Percentiles rank a stretch among this genome's conserved stretches.
phyloP scores from a whole-genome alignment of 1,140 invertebrate species.

The Drosophila yakuba region DNA sequence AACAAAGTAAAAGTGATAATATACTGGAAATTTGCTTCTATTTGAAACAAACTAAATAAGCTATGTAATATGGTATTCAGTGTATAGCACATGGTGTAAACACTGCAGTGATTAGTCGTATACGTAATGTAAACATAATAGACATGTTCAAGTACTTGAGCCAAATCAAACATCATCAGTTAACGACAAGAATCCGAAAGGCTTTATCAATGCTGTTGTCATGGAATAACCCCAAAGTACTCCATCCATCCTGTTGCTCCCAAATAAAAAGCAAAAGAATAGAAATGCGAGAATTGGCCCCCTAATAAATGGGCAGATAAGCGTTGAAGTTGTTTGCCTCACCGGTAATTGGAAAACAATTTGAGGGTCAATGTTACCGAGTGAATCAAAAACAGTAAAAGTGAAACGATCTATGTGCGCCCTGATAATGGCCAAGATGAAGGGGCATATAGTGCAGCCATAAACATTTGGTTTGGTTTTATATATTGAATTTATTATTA shows the following conservation, averaged over 20 bases:
- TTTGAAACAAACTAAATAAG: no score
- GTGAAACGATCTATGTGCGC: neutral
- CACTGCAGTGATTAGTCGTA: constrained; percentile 18
- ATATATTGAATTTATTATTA: constrained; percentile 60
- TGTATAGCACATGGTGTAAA: neutral
- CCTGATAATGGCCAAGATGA: constrained; percentile 5
- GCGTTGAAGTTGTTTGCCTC: constrained; percentile 7
- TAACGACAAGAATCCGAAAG: neutral
- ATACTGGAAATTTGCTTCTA: no score
- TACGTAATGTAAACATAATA: constrained; percentile 13
- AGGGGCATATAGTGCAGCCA: neutral
- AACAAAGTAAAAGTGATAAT: neutral
- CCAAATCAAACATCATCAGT: constrained; percentile 9
- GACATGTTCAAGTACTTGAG: neutral
- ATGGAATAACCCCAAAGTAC: constrained; percentile 45
- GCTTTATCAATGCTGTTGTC: constrained; percentile 41
- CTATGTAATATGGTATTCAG: neutral
- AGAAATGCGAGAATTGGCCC: constrained; percentile 9
- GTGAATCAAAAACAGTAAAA: neutral
- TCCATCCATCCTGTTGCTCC: constrained; percentile 1
- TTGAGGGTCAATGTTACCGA: constrained; percentile 33
- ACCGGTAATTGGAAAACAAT: constrained; percentile 3
- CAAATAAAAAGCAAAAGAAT: neutral
- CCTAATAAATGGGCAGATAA: constrained; percentile 28
- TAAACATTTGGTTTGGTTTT: constrained; percentile 27